phyloP scores from a whole-genome alignment of 2,888 invertebrate species.

The Blastobasis adustella region DNA sequence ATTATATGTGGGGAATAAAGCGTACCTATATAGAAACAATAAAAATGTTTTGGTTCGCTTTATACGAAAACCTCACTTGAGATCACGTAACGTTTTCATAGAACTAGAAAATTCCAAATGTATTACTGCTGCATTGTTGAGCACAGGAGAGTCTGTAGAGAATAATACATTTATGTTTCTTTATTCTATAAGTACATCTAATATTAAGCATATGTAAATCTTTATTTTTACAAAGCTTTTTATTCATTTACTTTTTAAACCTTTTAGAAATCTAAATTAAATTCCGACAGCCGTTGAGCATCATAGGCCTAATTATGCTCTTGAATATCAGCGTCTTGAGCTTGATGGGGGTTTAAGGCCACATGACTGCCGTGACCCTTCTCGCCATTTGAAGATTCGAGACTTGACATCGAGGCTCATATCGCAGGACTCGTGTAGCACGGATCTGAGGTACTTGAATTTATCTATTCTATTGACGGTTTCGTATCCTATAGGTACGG shows the following conservation, averaged over 20 bases:
- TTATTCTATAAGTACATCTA: neutral
- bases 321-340: neutral
- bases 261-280: neutral
- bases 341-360: too few species aligned
- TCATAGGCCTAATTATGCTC: neutral
- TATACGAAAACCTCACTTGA: conserved; percentile 32
- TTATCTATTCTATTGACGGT: too few species aligned
- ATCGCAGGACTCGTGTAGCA: too few species aligned
- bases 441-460: too few species aligned
- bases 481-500: too few species aligned
- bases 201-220: neutral
- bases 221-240: neutral
- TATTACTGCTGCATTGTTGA: conserved; percentile 48
- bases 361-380: too few species aligned
- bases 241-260: neutral
- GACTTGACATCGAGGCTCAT: too few species aligned
- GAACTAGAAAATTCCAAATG: conserved; percentile 53
- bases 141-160: conserved; percentile 27
- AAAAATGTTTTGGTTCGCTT: conserved; percentile 36
- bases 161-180: neutral
- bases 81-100: conserved; percentile 62
- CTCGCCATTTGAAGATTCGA: too few species aligned
- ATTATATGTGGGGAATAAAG: conserved; percentile 5
- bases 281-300: neutral
- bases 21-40: conserved; percentile 27